phyloP scores from a whole-genome alignment of 2,888 invertebrate genomes.

The Bellardia bayeri region DNA sequence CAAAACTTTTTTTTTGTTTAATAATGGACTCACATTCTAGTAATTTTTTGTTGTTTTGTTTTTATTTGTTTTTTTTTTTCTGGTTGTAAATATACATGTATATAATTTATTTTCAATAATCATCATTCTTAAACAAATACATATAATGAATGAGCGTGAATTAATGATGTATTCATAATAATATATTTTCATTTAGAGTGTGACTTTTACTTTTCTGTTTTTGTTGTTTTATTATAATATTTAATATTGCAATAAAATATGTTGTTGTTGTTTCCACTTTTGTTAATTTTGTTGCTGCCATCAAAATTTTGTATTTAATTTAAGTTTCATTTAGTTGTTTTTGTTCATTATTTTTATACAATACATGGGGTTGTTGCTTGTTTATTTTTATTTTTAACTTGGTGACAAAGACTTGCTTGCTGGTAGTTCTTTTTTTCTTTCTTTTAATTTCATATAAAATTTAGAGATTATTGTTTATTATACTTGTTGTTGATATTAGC shows the following conservation, averaged over 20 bases:
- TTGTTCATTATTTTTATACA: conserved; percentile 27
- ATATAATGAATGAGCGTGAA: conserved; percentile 38
- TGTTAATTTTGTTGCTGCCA: conserved; percentile 50
- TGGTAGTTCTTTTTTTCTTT: conserved; percentile 13
- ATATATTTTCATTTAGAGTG: conserved; percentile 1
- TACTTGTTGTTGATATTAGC: conserved; percentile 47
- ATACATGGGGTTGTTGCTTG: conserved; percentile 12
- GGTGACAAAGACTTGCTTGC: conserved; percentile 1
- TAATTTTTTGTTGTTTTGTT: neutral
- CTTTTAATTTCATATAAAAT: conserved; percentile 64
- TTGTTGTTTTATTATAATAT: conserved; percentile 20
- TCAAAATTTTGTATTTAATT: conserved; percentile 46
- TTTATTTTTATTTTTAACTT: neutral
- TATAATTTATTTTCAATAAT: conserved; percentile 59
- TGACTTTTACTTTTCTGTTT: conserved; percentile 2
- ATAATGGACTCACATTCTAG: neutral
- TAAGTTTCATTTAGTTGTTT: conserved; percentile 37
- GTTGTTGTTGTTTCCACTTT: conserved; percentile 34
- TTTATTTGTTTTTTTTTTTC: conserved; percentile 9
- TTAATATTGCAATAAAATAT: conserved; percentile 70
- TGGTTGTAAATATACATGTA: conserved; percentile 45
- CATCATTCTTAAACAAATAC: conserved; percentile 60
- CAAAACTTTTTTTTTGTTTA: neutral
- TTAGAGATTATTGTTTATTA: conserved; percentile 49
- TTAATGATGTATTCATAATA: conserved; percentile 51